Percentiles rank a stretch among this genome's conserved stretches.
Conservation (phyloP, 2,888 invertebrate species). For the Drosophila percnosoma region DNA sequence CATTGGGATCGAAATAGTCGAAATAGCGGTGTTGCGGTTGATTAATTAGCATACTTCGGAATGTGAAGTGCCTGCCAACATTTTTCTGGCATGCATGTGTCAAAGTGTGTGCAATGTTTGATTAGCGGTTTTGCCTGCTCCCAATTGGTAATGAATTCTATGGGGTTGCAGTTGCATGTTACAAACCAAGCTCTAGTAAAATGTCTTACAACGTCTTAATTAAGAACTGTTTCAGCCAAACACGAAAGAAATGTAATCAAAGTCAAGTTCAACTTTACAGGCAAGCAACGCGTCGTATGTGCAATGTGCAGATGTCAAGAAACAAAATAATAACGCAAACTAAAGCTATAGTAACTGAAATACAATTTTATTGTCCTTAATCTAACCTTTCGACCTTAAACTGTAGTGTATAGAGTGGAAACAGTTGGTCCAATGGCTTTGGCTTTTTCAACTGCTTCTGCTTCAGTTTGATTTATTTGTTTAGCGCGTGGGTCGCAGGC, state of each 20-base stretch:
- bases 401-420: slow-evolving; percentile 20
- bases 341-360: not conserved
- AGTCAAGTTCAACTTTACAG: slow-evolving; percentile 51
- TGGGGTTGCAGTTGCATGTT: slow-evolving; percentile 31
- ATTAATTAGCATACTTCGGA: slow-evolving; percentile 41
- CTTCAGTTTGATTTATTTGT: slow-evolving; percentile 48
- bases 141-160: slow-evolving; percentile 2
- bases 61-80: slow-evolving; percentile 21
- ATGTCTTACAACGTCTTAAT: slow-evolving; percentile 24
- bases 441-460: slow-evolving; percentile 25
- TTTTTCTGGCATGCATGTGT: slow-evolving; percentile 10
- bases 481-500: slow-evolving; percentile 42
- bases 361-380: not conserved
- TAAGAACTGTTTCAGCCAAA: slow-evolving; percentile 9
- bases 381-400: slow-evolving; percentile 9
- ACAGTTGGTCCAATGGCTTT: slow-evolving; percentile 27
- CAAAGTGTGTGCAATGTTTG: slow-evolving; percentile 8
- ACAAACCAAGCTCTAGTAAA: not conserved
- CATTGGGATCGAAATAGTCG: slow-evolving; percentile 31
- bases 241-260: slow-evolving; percentile 7
- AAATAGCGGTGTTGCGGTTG: slow-evolving; percentile 19
- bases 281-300: slow-evolving; percentile 63
- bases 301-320: slow-evolving; percentile 31
- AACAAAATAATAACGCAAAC: not conserved
- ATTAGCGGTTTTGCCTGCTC: slow-evolving; percentile 2